A percentile compares a stretch with the other conserved stretches of the same genome.
These are phyloP conservation scores for Montipora capitata DNA, from an alignment of 92 coral and sea anemone species.

Conservation along the genomic window DNA sequence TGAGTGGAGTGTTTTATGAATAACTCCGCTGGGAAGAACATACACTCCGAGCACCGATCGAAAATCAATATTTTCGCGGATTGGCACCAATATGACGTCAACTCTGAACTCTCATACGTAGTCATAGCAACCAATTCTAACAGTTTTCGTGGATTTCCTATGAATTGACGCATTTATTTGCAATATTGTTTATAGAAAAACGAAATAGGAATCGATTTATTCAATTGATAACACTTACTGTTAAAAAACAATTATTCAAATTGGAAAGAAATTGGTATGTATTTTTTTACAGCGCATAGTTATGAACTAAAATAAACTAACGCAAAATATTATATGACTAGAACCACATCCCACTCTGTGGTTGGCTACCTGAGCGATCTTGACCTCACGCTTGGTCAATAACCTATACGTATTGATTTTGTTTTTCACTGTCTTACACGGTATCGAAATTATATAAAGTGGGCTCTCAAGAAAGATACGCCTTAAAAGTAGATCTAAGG, in stretches of 20 bases:
- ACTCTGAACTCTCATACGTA: background rate
- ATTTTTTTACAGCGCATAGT: too few species aligned
- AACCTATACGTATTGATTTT: too few species aligned
- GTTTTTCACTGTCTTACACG: too few species aligned
- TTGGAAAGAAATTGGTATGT: background rate
- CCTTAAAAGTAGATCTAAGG: background rate
- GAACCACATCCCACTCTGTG: too few species aligned
- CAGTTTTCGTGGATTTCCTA: background rate
- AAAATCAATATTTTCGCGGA: background rate
- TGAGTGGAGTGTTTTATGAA: too few species aligned
- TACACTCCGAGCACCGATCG: background rate
- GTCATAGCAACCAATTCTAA: background rate
- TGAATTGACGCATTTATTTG: background rate
- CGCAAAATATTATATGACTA: too few species aligned
- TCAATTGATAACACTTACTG: background rate
- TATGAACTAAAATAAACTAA: too few species aligned
- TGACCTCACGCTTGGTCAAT: too few species aligned
- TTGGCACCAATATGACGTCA: slow-evolving; percentile 28
- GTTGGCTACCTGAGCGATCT: too few species aligned
- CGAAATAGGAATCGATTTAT: background rate
- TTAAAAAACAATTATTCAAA: background rate
- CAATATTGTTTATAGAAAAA: background rate
- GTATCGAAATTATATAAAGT: too few species aligned
- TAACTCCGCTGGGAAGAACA: too few species aligned
- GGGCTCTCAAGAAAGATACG: background rate